phyloP scores from a whole-genome alignment of 1,140 invertebrate genomes.

The Centruroides sculpturatus region DNA sequence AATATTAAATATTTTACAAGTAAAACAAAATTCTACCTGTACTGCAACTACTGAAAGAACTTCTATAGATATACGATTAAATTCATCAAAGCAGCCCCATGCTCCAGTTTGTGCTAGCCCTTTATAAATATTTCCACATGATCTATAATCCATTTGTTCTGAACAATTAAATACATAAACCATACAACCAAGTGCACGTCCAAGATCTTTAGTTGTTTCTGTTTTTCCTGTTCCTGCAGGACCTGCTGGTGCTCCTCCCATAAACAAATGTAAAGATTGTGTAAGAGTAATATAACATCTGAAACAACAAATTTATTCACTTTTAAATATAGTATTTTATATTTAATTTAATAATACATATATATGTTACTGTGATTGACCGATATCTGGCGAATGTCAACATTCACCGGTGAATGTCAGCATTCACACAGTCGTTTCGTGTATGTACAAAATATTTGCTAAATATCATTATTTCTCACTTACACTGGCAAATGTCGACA shows the following conservation, averaged over 20 bases:
- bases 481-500: no score
- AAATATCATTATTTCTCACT: no score
- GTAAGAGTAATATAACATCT: constrained; percentile 90
- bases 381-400: no score
- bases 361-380: no score
- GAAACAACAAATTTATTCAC: neutral
- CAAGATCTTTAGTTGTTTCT: constrained; percentile 92
- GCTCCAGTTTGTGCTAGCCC: constrained; percentile 90
- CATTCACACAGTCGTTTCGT: no score
- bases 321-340: no score
- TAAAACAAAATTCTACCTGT: constrained; percentile 59
- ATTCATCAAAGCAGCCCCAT: constrained; percentile 97
- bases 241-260: constrained; percentile 89
- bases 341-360: no score
- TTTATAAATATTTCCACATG: constrained; percentile 93
- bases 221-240: constrained; percentile 94
- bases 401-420: no score
- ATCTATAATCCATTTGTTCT: constrained; percentile 97
- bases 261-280: constrained; percentile 79
- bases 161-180: constrained; percentile 98
- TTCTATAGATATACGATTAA: constrained; percentile 92
- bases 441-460: no score
- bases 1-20: neutral
- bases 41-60: constrained; percentile 92
- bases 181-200: constrained; percentile 87